Evolutionary conservation across 2,113 vertebrate species (phyloP), one percentile per base, ranked within the genome.

Genomic region (Xiphophorus hellerii): DNA sequence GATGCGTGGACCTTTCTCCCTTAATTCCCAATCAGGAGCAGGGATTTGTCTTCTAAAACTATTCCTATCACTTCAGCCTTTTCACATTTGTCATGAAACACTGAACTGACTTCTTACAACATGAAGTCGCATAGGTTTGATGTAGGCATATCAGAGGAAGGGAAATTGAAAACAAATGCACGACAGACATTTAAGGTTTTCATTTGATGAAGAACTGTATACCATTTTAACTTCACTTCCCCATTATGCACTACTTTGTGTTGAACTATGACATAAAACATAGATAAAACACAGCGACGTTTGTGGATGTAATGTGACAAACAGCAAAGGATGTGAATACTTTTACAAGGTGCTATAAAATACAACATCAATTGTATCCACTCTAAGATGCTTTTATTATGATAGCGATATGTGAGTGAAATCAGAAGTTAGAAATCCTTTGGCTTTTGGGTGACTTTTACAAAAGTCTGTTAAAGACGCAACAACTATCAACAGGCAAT

Each of bases 401-500:
- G 3, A 48, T 44, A 17, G 42, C 4, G 15, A 44, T 48, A 48
- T 5, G 5, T 7, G 44, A 20, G 44, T 1, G 17, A 48, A 20
- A 48, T 48, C 44, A 48, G 5, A 48, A 48, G 17, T 48, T 48
- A 48, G 44, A 48, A 17, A 20, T 20, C 42, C 42, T 44, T 48
- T 48, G 44, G 44, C 4, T 48, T 22, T 5, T 17, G n/a, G 8
- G 22, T 58, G 22, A 22, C 5, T 44, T 44, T 14, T 44, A 15
- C 5, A 15, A 48, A 20, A 8, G 27, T 17, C 42, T 51, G 35
- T 9, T 58, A n/a, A 80, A 77, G 63, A 54, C 31, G 51, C 17
- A 60, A 75, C 31, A 77, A 67, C 42, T 75, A 76, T 69, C 70
- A 80, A 62, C 71, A 67, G 42, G 48, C 20, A 39, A 69, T 74